These are phyloP conservation scores for Chlorops oryzae DNA, from an alignment of 1,140 invertebrate genomes.

Conservation along the genomic window DNA sequence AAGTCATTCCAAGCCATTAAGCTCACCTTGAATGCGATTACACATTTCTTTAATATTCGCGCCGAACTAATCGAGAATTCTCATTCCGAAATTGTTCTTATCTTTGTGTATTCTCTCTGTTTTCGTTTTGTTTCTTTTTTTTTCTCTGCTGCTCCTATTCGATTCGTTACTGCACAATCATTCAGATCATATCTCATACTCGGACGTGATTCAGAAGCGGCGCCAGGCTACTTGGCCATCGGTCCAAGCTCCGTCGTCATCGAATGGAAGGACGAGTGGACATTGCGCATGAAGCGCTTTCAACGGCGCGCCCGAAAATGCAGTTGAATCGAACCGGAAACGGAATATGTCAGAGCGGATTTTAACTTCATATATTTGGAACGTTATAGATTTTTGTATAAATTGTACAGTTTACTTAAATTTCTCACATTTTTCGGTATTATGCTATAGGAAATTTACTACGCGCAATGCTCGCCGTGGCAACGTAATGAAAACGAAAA, in stretches of 20 bases:
- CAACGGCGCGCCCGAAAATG: constrained; percentile 69
- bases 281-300: constrained; percentile 82
- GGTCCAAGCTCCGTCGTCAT: constrained; percentile 82
- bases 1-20: background rate
- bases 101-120: background rate
- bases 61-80: background rate
- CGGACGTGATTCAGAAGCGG: constrained; percentile 70
- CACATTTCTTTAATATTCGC: background rate
- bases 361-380: constrained; percentile 48
- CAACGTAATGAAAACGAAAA: background rate
- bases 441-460: constrained; percentile 31
- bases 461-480: background rate
- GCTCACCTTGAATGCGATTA: background rate
- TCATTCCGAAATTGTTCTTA: background rate
- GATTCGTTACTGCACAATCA: constrained; percentile 20
- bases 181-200: constrained; percentile 80
- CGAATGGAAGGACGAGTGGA: constrained; percentile 92
- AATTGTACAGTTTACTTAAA: constrained; percentile 49
- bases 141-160: constrained; percentile 15
- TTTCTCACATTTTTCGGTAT: constrained; percentile 47
- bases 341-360: constrained; percentile 48
- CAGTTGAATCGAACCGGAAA: constrained; percentile 49
- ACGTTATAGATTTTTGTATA: constrained; percentile 48
- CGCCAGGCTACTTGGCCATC: constrained; percentile 66
- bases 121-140: constrained; percentile 22